A percentile compares a stretch with the other conserved stretches of the same genome.
These are phyloP conservation scores for Turritopsis dohrnii DNA, from an alignment of 30 jellyfish, hydroid and myxozoan species.

Conservation along the genomic window DNA sequence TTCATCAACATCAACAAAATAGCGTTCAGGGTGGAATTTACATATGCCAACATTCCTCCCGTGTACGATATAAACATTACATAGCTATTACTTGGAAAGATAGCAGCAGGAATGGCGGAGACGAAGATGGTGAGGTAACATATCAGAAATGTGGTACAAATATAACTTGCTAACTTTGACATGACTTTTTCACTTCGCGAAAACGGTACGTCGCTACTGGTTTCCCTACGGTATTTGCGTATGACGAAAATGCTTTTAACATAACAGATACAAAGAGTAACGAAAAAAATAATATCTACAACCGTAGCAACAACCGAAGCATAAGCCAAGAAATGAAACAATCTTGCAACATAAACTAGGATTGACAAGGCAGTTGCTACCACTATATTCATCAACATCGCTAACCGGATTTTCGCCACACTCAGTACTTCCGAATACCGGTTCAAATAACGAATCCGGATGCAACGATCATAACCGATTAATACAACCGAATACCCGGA, in stretches of 20 bases:
- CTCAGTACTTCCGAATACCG: not conserved
- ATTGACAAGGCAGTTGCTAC: not conserved
- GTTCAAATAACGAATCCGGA: conserved; percentile 5
- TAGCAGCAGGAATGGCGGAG: not conserved
- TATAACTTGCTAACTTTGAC: not conserved
- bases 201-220: not conserved
- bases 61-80: not conserved
- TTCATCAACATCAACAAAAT: not conserved
- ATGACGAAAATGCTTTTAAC: not conserved
- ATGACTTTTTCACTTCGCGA: not conserved
- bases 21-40: not conserved
- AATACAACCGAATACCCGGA: not conserved
- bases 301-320: not conserved
- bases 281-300: not conserved
- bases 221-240: not conserved
- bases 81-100: not conserved
- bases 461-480: conserved; percentile 8
- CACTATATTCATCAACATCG: not conserved
- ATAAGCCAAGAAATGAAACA: not conserved
- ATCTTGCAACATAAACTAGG: not conserved
- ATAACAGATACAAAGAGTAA: not conserved
- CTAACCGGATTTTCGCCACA: not conserved
- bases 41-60: not conserved
- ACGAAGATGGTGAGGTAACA: not conserved
- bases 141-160: not conserved